A percentile compares a stretch with the other conserved stretches of the same genome.
These are phyloP conservation scores for Varecia variegata DNA, from an alignment of 2,797 vertebrate genomes.

Conservation along the genomic window DNA sequence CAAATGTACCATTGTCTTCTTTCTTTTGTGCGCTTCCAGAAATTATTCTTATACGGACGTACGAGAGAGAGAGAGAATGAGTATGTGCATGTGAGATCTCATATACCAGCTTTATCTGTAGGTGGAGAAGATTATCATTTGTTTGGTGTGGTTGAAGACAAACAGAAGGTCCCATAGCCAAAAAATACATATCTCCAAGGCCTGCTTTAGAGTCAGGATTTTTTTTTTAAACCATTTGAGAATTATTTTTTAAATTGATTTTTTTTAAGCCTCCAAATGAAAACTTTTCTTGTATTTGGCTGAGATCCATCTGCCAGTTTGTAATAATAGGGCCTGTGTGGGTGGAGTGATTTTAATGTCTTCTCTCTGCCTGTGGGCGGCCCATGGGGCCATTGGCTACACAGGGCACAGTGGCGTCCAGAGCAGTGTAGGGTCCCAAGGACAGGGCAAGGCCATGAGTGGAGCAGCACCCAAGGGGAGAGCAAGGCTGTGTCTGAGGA, in stretches of 20 bases:
- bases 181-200: background rate
- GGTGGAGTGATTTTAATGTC: background rate
- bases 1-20: background rate
- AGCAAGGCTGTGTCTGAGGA: background rate
- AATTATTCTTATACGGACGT: background rate
- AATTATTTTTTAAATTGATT: slow-evolving; percentile 24
- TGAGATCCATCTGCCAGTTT: background rate
- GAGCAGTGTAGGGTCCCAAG: background rate
- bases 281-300: slow-evolving; percentile 3
- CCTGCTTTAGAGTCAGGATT: background rate
- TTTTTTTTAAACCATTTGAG: slow-evolving; percentile 18
- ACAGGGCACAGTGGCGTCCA: background rate
- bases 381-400: background rate
- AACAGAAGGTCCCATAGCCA: background rate
- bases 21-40: background rate
- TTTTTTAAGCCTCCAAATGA: background rate
- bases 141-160: slow-evolving; percentile 14
- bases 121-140: background rate
- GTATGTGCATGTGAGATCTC: background rate
- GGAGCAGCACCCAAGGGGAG: background rate
- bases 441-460: too few relatives aligned
- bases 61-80: background rate
- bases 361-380: background rate
- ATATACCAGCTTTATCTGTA: background rate
- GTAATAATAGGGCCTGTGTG: background rate